Base-by-base conservation (phyloP, 1,140 invertebrate species). In the Tenebrio molitor region DNA sequence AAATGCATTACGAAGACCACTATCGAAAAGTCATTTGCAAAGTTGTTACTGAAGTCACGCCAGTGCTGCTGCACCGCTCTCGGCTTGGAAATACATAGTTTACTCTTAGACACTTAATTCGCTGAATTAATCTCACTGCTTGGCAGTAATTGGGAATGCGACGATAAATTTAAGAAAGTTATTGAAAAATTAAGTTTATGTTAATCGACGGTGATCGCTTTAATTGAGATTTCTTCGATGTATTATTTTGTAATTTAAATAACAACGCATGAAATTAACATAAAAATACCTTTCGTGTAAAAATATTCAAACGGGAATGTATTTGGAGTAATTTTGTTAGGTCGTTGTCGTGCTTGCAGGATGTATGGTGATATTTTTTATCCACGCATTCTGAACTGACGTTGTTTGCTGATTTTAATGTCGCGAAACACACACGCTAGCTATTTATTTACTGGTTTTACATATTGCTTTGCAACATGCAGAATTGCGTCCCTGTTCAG, bases 401-500 rank as follows among this genome's bases (percentile, higher is more conserved):
- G 41, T 41, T 74, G 73, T 74, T 74, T 72, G 69, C 73, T 66
- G 73, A 72, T 74, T 74, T 74, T 69, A 72, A 74, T 72, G 73
- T 74, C 73, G 73, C 73, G 64, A 71, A 74, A 68, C 69, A 68
- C 36, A 70, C 73, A 74, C 66, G 73, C 29, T 29, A 58, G 73
- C 73, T 71, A 74, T 74, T 74, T 74, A 74, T 74, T 74, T 72
- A 70, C 69, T 72, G 73, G 50, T 74, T 74, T 74, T 74, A 74
- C 73, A 74, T 74, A 74, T 74, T 71, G 73, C 73, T 70, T 50
- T 66, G 70, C 73, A 67, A 74, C 73, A 74, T 74, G 73, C 73
- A 74, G 50, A 58, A 58, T 58, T 58, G 50, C 23, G 21, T 25
- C 50, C 36, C 23, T 58, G 50, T 58, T 58, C 25, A 25, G 21